Base-by-base conservation (phyloP, 2,113 vertebrate genomes). In the Malurus cyaneus region DNA sequence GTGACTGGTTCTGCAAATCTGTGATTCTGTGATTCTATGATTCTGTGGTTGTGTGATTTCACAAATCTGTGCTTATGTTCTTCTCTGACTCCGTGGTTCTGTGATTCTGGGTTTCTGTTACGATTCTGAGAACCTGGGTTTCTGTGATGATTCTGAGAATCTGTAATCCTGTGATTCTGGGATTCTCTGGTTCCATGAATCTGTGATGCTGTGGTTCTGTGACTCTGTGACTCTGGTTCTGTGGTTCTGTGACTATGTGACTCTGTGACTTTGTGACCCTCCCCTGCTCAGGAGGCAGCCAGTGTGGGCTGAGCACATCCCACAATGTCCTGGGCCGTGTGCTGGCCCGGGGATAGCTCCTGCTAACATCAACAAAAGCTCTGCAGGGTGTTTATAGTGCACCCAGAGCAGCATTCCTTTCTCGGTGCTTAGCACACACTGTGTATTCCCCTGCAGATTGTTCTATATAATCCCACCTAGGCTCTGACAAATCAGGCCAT, bases 141-240 rank as follows among this genome's bases (percentile, higher is more conserved):
- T 73, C 32, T 18, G 14, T 29, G 15, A 0, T 1, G 21, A 3
- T 1, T 78, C 18, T n/a, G 14, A 23, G 15, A 0, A 1, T 16
- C 32, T 17, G 29, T 8, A 4, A 1, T 2, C 20, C 71, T 34
- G 47, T 11, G 47, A 6, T 49, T 49, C 47, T 49, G 10, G 14
- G 36, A 2, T 5, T 24, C 62, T 12, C 4, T 32, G 31, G 1
- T 5, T 24, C 12, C 28, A 6, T 26, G 41, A 2, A 2, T 14
- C 47, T 24, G 9, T 25, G 52, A 2, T 3, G 57, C 53, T 21
- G 10, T 26, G 28, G 3, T 0, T 36, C 31, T 17, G 13, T 17
- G 34, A 2, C 2, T 69, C 18, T 17, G 7, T 47, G 41, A 8
- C 3, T 34, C 46, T 67, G 16, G 1, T 7, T 10, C 41, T 26